Base-by-base conservation (phyloP, 2,888 invertebrate genomes). In the Dynastes maya region DNA sequence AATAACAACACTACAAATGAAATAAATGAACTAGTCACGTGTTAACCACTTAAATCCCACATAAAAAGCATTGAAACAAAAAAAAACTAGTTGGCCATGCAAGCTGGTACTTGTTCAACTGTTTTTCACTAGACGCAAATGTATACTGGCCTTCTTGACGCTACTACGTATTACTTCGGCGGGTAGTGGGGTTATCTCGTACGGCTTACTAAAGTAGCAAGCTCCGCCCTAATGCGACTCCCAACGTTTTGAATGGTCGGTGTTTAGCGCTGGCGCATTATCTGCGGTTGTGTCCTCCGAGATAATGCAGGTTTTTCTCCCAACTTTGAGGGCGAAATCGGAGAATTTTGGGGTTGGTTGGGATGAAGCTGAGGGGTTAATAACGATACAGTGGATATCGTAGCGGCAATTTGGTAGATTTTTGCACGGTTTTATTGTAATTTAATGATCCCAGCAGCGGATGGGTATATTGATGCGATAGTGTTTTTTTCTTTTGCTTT, bases 181-280 rank as follows among this genome's bases (percentile, higher is more conserved):
- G 77, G 58, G 55, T 58, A 78, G 81, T 79, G 80, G 82, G 80
- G 83, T 80, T 79, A 80, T 77, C 32, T 37, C 74, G 70, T 53
- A 80, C 90, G 88, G 83, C 88, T 84, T 89, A 88, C 89, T 89
- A 86, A 82, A 87, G 82, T 81, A 80, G 81, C 79, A 53, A 86
- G 86, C 87, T 87, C 89, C 88, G 84, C 87, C 89, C 88, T 85
- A 83, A 83, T 78, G 58, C 79, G 79, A 81, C 80, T 78, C 76
- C 70, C 78, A 84, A 81, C 79, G 82, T 22, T 49, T 9, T 29
- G 8, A 81, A 84, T 85, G 86, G 86, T 86, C 85, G 87, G 86
- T 67, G 76, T 2, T 13, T 58, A 61, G 68, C 68, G 71, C 81
- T 67, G 79, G 81, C 81, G 81, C 79, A 29, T 53, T 64, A 29